A percentile compares a stretch with the other conserved stretches of the same genome.
Conservation (phyloP, 2,888 invertebrate genomes). For the Callinectes sapidus region DNA sequence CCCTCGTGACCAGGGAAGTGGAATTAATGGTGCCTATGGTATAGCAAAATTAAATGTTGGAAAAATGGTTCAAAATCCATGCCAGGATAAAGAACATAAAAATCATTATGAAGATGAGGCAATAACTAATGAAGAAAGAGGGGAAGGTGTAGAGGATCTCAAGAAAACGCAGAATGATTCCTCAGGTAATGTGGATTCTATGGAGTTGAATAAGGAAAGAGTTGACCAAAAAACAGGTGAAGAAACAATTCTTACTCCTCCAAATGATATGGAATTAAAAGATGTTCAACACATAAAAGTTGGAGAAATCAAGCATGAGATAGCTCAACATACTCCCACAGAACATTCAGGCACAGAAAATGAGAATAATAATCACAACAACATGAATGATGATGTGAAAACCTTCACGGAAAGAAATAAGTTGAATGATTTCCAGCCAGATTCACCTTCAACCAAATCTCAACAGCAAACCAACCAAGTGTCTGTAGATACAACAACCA, state of each 20-base stretch:
- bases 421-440: not conserved
- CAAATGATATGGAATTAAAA: not conserved
- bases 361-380: not conserved
- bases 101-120: constrained; percentile 1
- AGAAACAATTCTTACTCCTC: not conserved
- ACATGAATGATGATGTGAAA: not conserved
- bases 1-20: not conserved
- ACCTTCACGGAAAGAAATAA: not conserved
- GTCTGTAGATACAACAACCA: not conserved
- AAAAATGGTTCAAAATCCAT: not conserved
- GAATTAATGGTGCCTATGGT: constrained; percentile 39
- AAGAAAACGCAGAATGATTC: not conserved
- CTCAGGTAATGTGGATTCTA: not conserved
- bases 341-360: not conserved
- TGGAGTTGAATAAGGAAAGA: not conserved
- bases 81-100: not conserved
- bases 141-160: not conserved
- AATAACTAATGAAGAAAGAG: not conserved
- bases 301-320: not conserved
- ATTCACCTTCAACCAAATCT: not conserved
- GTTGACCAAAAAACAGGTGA: too few relatives aligned
- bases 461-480: not conserved
- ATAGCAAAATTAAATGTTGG: constrained; percentile 23
- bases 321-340: not conserved
- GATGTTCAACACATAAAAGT: not conserved